Evolutionary conservation across 2,888 invertebrate species (phyloP).

Genomic region (Iselma pallidipennis): DNA sequence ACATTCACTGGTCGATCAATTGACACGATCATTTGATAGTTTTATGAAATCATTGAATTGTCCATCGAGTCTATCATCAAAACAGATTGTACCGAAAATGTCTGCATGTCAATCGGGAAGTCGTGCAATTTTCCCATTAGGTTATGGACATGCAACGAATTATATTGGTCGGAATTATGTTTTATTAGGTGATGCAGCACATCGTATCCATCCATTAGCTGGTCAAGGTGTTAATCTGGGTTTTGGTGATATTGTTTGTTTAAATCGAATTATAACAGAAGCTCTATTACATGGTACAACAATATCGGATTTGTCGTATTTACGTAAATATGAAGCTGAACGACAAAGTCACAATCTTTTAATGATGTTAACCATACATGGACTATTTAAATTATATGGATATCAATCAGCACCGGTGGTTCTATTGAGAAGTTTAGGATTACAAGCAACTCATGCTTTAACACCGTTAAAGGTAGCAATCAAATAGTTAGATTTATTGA

Average conservation of each 20-base stretch:
- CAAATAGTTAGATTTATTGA: background rate
- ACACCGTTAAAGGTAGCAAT: slow-evolving; percentile 71
- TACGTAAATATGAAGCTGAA: slow-evolving; percentile 81
- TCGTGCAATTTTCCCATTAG: slow-evolving; percentile 89
- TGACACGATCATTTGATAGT: slow-evolving; percentile 60
- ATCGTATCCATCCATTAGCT: slow-evolving; percentile 93
- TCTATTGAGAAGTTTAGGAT: slow-evolving; percentile 77
- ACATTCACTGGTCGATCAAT: slow-evolving; percentile 59
- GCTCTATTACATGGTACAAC: slow-evolving; percentile 74
- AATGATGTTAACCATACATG: slow-evolving; percentile 85
- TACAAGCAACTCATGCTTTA: slow-evolving; percentile 79
- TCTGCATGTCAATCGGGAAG: slow-evolving; percentile 62
- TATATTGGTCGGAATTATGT: slow-evolving; percentile 84
- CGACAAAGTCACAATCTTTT: slow-evolving; percentile 88
- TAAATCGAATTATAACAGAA: slow-evolving; percentile 72
- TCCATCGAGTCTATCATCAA: slow-evolving; percentile 46
- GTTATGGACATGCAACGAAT: slow-evolving; percentile 84
- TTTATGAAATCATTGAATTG: slow-evolving; percentile 54
- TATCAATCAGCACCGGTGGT: slow-evolving; percentile 75
- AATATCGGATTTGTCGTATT: slow-evolving; percentile 68
- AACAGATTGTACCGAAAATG: slow-evolving; percentile 69
- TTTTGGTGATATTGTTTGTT: slow-evolving; percentile 84
- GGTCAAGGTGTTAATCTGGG: slow-evolving; percentile 99
- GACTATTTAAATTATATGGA: slow-evolving; percentile 81
- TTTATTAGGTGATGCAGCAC: slow-evolving; percentile 87